phyloP scores from a whole-genome alignment of 2,888 invertebrate genomes.

The Malachius bipustulatus region DNA sequence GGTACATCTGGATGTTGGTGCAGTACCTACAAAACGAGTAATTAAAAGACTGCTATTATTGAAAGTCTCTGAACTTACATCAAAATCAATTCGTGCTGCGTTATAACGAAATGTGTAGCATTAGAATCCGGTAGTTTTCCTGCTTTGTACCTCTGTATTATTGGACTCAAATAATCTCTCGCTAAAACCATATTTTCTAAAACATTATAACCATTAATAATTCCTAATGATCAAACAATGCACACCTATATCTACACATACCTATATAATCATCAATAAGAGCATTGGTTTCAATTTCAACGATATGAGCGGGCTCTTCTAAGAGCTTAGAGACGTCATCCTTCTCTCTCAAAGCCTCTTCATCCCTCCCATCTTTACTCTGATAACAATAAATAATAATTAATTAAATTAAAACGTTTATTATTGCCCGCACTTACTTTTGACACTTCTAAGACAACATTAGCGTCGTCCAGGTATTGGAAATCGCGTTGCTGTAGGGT shows the following conservation, averaged over 20 bases:
- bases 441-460: slow-evolving; percentile 56
- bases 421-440: not conserved
- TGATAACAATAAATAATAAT: slow-evolving; percentile 4
- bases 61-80: no score
- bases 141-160: slow-evolving; percentile 49
- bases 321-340: no score
- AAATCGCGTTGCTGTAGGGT: slow-evolving; percentile 66
- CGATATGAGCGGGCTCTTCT: no score
- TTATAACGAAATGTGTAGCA: slow-evolving; percentile 58
- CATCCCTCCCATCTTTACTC: no score
- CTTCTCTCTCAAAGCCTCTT: no score
- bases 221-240: no score
- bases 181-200: slow-evolving; percentile 45
- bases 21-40: slow-evolving; percentile 55
- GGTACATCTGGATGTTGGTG: slow-evolving; percentile 74
- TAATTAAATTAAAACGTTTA: slow-evolving; percentile 3
- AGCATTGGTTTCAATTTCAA: no score
- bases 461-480: slow-evolving; percentile 66
- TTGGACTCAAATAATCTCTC: slow-evolving; percentile 53
- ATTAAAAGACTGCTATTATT: slow-evolving; percentile 5
- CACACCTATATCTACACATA: no score
- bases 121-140: slow-evolving; percentile 51
- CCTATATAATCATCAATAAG: slow-evolving; percentile 69
- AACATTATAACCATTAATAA: no score
- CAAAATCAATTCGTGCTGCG: slow-evolving; percentile 34